Evolutionary conservation across 1,140 invertebrate genomes (phyloP), one percentile per base, ranked within the genome.

Genomic region (Dinoponera quadriceps): DNA sequence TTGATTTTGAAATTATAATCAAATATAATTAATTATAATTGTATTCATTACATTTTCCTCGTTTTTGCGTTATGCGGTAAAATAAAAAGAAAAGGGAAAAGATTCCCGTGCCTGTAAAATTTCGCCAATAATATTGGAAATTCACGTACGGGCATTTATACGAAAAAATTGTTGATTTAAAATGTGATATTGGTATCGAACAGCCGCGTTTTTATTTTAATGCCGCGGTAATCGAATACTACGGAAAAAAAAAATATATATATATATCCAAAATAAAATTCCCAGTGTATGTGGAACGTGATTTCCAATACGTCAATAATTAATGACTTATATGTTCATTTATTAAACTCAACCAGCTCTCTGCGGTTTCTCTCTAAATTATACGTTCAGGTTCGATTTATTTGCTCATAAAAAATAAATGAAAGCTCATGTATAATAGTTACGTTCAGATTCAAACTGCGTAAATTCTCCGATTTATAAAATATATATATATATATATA

Each of bases 251-350:
- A 38, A 29, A 27, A 80, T 71, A 71, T 57, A 71, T n/a, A 69
- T 59, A 27, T 29, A 3, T 66, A 22, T 44, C 27, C n/a, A 48
- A 57, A 69, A 80, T 22, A 80, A 78, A 78, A 59, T 69, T 78
- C 18, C 22, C 16, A 7, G 38, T n/a, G n/a, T n/a, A n/a, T n/a
- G n/a, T 9, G 38, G 16, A 38, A 55, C 55, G 38, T 44, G 20
- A 75, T 80, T 78, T 71, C 48, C 51, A 69, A 78, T 66, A 27
- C 20, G 20, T 80, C 65, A 48, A 29, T 80, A 59, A 59, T 80
- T 69, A 59, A 71, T 71, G 3, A 80, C 16, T 44, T 7, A 18
- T 48, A 48, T 20, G 3, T 71, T 80, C 2, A 71, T 71, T 71
- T 69, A 48, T 59, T 69, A 55, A 57, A 59, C n/a, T 57, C 27